phyloP scores from a whole-genome alignment of 2,888 invertebrate genomes.

The Pogonocherus hispidulus region DNA sequence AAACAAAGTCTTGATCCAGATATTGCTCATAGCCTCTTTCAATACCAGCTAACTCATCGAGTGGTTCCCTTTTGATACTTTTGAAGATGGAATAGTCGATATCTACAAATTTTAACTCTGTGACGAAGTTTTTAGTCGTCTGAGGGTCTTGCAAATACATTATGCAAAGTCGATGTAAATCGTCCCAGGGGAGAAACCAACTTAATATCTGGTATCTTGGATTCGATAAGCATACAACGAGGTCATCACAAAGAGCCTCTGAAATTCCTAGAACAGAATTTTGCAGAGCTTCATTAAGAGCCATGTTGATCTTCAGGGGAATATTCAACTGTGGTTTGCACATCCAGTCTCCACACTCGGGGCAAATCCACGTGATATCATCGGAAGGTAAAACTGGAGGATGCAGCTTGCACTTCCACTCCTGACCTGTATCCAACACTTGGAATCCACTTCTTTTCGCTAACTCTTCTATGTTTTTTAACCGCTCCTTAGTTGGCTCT shows the following conservation, averaged over 20 bases:
- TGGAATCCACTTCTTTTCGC: slow-evolving; percentile 71
- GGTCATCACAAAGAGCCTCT: slow-evolving; percentile 78
- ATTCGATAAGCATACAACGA: slow-evolving; percentile 79
- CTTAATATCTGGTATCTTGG: slow-evolving; percentile 80
- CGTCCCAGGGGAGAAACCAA: slow-evolving; percentile 77
- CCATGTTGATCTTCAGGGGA: slow-evolving; percentile 62
- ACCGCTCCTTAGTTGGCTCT: slow-evolving; percentile 76
- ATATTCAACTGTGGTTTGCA: slow-evolving; percentile 61
- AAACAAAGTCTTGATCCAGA: slow-evolving; percentile 57
- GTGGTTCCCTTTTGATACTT: slow-evolving; percentile 73
- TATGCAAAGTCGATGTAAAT: slow-evolving; percentile 72
- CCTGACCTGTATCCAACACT: slow-evolving; percentile 65
- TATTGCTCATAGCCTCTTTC: slow-evolving; percentile 63
- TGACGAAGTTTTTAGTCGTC: slow-evolving; percentile 77
- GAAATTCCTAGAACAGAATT: slow-evolving; percentile 78
- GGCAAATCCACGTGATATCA: slow-evolving; percentile 63
- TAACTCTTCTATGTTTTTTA: slow-evolving; percentile 72
- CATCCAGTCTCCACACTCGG: slow-evolving; percentile 65
- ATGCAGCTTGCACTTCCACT: slow-evolving; percentile 65
- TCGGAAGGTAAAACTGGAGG: slow-evolving; percentile 62
- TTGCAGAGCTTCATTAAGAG: slow-evolving; percentile 67
- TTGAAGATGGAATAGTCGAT: slow-evolving; percentile 78
- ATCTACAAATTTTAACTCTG: slow-evolving; percentile 82
- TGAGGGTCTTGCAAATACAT: slow-evolving; percentile 72
- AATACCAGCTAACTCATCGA: slow-evolving; percentile 62